Base-by-base conservation (phyloP, 2,113 vertebrate species). In the Tor tambroides region DNA sequence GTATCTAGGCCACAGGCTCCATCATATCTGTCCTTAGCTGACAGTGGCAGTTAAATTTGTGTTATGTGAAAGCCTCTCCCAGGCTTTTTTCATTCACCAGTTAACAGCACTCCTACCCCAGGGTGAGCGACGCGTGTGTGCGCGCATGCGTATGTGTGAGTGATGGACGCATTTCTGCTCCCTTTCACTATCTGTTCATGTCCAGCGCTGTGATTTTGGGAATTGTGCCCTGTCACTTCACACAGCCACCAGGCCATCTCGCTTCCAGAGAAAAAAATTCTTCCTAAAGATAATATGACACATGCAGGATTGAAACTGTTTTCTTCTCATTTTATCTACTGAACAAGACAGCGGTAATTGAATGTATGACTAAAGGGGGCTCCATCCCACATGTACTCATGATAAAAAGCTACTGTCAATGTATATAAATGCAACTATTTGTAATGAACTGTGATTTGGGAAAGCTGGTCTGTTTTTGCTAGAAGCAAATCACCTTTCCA, bases 1-100 rank as follows among this genome's bases (percentile, higher is more conserved):
- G 79, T 86, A 89, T 89, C 59, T 87, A 80, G 88, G 86, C 61
- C 88, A 79, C 49, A 83, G 72, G 38, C 61, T 87, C 78, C 41
- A 32, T 79, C 35, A 69, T 23, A 69, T 69, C 65, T 85, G 85
- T 91, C 82, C 43, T 84, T 32, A 74, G 41, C 63, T 78, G 71
- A 80, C 69, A 85, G 61, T 32, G n/a, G 14, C 77, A 78, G 84
- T 87, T 82, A 49, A 7, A 81, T 83, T 38, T 49, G 72, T 85
- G 59, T 43, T 46, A 81, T 82, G 61, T 82, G 61, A 85, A 89
- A 81, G 71, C 74, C 82, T 89, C 80, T 78, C 84, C 26, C 78
- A 77, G 78, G 77, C 71, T 23, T 83, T 85, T 85, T 83, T 87
- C 51, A 85, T 80, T 79, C 83, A 87, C n/a, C 61, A 88, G 78